Evolutionary conservation across 2,797 vertebrate species (phyloP), one percentile per base, ranked within the genome.

Genomic region (Carcharodon carcharias): DNA sequence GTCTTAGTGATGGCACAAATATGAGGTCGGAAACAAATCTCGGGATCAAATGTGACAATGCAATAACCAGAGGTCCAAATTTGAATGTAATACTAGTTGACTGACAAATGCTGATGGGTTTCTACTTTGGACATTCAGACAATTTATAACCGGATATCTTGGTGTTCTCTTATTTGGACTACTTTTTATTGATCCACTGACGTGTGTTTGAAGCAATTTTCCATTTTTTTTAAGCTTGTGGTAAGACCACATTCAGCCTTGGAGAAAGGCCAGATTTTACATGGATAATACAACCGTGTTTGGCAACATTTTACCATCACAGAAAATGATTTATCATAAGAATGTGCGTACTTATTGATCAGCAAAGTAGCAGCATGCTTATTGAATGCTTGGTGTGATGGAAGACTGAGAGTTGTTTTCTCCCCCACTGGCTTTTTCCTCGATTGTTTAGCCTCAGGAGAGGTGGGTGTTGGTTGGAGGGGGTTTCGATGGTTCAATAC

Each of bases 401-500:
- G 40, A 95, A 95, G 93, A 31, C 65, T 95, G 65, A 45, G 23
- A 50, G 40, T 54, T 67, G 40, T 5, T 91, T 91, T 16, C 87
- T 35, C 40, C 1, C 28, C 14, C 69, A 31, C 67, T 73, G 50
- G 0, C 28, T 5, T 71, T 56, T 50, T 69, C 45, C 56, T 77
- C 31, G 69, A 67, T 54, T 96, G 96, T 93, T 96, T 96, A 97
- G 91, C 96, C 85, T 96, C 0, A 28, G 31, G 31, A 28, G 71
- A 0, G 31, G 31, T 0, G 69, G 31, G 50, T 89, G 96, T 67
- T 16, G 9, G 71, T 31, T 31, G 11, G 71, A 35, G 28, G 50
- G 94, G 96, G 96, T 96, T 96, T 96, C 88, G 96, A 11, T 61
- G 96, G 96, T 96, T 97, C 96, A 94, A 9, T 96, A 95, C 77